Percentiles rank a stretch among this genome's conserved stretches.
These are phyloP conservation scores for Drosophila dives DNA, from an alignment of 2,888 invertebrate genomes.

Conservation along the genomic window DNA sequence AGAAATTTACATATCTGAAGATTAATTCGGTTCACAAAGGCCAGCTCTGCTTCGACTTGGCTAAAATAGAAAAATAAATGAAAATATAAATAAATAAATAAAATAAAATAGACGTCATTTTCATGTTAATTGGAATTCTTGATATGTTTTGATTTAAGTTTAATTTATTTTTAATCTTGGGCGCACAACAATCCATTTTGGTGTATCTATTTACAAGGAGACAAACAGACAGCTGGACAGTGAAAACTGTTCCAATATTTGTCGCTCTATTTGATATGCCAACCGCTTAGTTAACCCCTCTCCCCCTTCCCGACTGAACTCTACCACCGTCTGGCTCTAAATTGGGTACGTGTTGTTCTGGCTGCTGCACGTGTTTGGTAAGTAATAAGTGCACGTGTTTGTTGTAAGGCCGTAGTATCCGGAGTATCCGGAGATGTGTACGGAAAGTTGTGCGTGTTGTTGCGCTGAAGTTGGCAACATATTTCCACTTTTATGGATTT, in stretches of 20 bases:
- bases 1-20: background rate
- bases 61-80: background rate
- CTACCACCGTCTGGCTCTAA: constrained; percentile 57
- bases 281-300: too few relatives aligned
- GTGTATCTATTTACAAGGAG: constrained; percentile 7
- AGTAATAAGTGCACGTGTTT: constrained; percentile 66
- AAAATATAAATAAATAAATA: too few relatives aligned
- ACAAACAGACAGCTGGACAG: constrained; percentile 9
- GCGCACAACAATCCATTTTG: background rate
- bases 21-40: background rate
- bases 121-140: constrained; percentile 16
- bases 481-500: constrained; percentile 76
- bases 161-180: constrained; percentile 38
- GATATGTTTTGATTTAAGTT: constrained; percentile 27
- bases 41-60: background rate
- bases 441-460: constrained; percentile 21
- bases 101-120: background rate
- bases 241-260: constrained; percentile 51
- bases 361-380: constrained; percentile 74
- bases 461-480: constrained; percentile 62
- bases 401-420: background rate
- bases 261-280: constrained; percentile 43
- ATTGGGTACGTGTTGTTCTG: constrained; percentile 78
- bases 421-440: constrained; percentile 7
- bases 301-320: constrained; percentile 12